A percentile compares a stretch with the other conserved stretches of the same genome.
Evolutionary conservation across 1,140 invertebrate species (phyloP).

Genomic region (Manduca sexta): DNA sequence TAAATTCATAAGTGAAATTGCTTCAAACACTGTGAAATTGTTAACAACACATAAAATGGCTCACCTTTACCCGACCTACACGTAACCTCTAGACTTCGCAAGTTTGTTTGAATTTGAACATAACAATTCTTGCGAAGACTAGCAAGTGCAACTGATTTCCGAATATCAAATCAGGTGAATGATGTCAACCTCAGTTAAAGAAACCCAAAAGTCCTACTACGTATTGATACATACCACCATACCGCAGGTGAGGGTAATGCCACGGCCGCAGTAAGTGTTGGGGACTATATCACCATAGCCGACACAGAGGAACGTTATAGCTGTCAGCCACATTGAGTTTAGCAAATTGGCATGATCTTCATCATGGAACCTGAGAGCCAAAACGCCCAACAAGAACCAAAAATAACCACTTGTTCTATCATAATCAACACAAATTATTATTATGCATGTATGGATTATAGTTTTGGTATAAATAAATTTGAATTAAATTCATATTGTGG

Average conservation of each 20-base stretch:
- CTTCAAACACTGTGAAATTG: conserved; percentile 39
- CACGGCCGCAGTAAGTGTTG: conserved; percentile 94
- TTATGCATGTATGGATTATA: too few relatives aligned
- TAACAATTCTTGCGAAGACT: conserved; percentile 37
- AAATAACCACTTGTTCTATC: conserved; percentile 50
- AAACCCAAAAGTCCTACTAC: conserved; percentile 47
- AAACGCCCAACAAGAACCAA: conserved; percentile 72
- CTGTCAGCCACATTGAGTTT: conserved; percentile 95
- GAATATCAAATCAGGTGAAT: conserved; percentile 11
- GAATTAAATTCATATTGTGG: background rate
- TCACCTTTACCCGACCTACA: conserved; percentile 66
- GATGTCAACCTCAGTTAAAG: conserved; percentile 15
- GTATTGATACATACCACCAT: conserved; percentile 88
- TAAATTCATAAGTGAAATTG: conserved; percentile 39
- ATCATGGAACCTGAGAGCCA: conserved; percentile 84
- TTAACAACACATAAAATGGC: conserved; percentile 67
- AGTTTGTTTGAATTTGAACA: conserved; percentile 16
- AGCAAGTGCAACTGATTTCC: conserved; percentile 21
- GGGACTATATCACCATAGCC: conserved; percentile 93
- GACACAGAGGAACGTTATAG: conserved; percentile 89
- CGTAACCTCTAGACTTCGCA: conserved; percentile 45
- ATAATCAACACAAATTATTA: background rate
- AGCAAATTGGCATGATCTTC: conserved; percentile 92
- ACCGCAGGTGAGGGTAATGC: conserved; percentile 92
- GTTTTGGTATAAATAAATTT: too few relatives aligned